phyloP scores from a whole-genome alignment of 2,113 vertebrate species.

The Ochotona curzoniae region DNA sequence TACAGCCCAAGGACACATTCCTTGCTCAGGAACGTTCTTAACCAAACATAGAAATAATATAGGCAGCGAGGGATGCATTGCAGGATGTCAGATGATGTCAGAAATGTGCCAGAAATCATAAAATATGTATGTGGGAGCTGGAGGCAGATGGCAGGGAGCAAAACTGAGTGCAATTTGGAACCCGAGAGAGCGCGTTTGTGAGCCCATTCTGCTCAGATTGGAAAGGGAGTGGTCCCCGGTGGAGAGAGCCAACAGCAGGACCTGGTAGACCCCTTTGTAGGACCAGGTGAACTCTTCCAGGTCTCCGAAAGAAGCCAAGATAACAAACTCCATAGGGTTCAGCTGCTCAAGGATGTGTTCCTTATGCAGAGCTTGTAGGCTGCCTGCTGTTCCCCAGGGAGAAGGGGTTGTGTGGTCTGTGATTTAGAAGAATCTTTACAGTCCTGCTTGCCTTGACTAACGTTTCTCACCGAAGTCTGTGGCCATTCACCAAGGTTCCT shows the following conservation, averaged over 20 bases:
- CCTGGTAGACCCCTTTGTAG: neutral
- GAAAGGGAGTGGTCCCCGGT: neutral
- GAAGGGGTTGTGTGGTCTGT: neutral
- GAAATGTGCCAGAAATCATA: slow-evolving; percentile 57
- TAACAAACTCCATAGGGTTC: neutral
- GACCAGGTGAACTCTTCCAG: neutral
- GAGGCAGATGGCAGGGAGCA: slow-evolving; percentile 53
- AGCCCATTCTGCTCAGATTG: slow-evolving; percentile 4
- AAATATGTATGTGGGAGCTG: slow-evolving; percentile 68
- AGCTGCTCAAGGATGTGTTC: neutral
- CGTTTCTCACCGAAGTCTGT: slow-evolving; percentile 33
- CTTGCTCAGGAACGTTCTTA: slow-evolving; percentile 50
- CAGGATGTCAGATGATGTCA: slow-evolving; percentile 65
- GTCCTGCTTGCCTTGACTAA: neutral
- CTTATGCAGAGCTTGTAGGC: neutral
- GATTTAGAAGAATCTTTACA: slow-evolving; percentile 8
- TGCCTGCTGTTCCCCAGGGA: neutral
- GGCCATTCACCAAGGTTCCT: neutral
- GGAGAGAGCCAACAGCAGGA: neutral
- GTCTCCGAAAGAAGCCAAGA: neutral
- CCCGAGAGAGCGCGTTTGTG: neutral
- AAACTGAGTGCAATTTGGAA: slow-evolving; percentile 53
- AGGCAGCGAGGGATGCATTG: slow-evolving; percentile 18
- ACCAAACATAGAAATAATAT: slow-evolving; percentile 50
- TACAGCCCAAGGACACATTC: slow-evolving; percentile 48